Conservation (phyloP, 2,888 invertebrate genomes). For the Rotaria socialis region DNA sequence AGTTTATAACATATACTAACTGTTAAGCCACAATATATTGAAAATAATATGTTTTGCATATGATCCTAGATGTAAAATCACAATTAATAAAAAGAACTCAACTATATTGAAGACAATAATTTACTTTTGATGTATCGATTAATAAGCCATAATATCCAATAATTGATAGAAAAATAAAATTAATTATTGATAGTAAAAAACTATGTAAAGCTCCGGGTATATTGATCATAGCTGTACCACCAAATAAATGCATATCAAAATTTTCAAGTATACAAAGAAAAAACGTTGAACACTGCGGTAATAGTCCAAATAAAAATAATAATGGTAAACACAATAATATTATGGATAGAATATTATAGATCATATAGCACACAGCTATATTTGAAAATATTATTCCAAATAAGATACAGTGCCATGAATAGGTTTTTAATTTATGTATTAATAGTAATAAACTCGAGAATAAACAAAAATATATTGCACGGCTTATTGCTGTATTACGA, state of each 20-base stretch:
- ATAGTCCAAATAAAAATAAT: constrained; percentile 85
- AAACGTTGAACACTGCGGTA: constrained; percentile 93
- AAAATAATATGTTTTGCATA: constrained; percentile 84
- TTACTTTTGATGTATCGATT: not conserved
- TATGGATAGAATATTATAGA: constrained; percentile 53
- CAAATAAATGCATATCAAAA: constrained; percentile 64
- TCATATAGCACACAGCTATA: constrained; percentile 15
- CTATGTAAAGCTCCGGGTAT: constrained; percentile 37
- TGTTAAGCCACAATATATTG: constrained; percentile 83
- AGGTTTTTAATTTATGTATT: constrained; percentile 51
- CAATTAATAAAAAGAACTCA: not conserved
- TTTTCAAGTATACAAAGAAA: constrained; percentile 93
- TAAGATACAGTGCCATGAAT: not conserved
- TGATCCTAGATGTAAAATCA: constrained; percentile 51
- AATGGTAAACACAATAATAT: constrained; percentile 84
- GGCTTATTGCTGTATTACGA: constrained; percentile 82
- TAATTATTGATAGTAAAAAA: constrained; percentile 21
- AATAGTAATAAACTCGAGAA: constrained; percentile 65
- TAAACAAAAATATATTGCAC: constrained; percentile 86
- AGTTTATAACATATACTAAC: constrained; percentile 84
- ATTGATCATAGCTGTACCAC: constrained; percentile 63
- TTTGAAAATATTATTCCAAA: constrained; percentile 6
- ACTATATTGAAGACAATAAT: no score
- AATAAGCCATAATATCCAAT: constrained; percentile 35
- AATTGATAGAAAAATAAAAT: not conserved